These are phyloP conservation scores for Acleris sparsana DNA, from an alignment of 2,888 invertebrate species.

Conservation along the genomic window DNA sequence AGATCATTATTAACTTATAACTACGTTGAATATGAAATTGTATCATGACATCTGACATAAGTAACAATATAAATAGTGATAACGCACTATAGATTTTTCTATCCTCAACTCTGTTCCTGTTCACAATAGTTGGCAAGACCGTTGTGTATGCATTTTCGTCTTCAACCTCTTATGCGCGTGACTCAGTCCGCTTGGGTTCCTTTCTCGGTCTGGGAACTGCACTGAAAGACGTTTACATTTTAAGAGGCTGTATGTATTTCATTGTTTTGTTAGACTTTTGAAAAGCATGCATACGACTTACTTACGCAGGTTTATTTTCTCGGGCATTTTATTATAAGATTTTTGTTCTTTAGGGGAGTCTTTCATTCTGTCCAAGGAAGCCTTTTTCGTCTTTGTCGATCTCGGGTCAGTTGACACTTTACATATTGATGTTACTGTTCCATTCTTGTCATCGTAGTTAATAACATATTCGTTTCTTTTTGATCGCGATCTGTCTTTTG, in stretches of 20 bases:
- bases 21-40: constrained; percentile 30
- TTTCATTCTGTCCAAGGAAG: constrained; percentile 54
- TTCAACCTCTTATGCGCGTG: constrained; percentile 64
- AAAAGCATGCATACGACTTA: constrained; percentile 73
- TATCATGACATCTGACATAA: constrained; percentile 2
- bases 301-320: constrained; percentile 76
- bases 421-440: constrained; percentile 74
- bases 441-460: constrained; percentile 78
- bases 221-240: constrained; percentile 77
- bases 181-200: constrained; percentile 57
- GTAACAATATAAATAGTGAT: constrained; percentile 12
- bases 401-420: constrained; percentile 63
- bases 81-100: constrained; percentile 43
- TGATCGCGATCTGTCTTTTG: constrained; percentile 48
- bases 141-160: constrained; percentile 61
- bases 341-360: constrained; percentile 57
- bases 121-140: constrained; percentile 76
- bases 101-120: constrained; percentile 3
- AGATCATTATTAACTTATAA: constrained; percentile 69
- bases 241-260: constrained; percentile 56
- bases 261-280: constrained; percentile 59
- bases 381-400: constrained; percentile 59
- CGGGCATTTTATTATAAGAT: constrained; percentile 57
- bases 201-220: constrained; percentile 68
- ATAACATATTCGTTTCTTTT: constrained; percentile 72